Conservation (phyloP, 2,888 invertebrate genomes). For the Phalera bucephala region DNA sequence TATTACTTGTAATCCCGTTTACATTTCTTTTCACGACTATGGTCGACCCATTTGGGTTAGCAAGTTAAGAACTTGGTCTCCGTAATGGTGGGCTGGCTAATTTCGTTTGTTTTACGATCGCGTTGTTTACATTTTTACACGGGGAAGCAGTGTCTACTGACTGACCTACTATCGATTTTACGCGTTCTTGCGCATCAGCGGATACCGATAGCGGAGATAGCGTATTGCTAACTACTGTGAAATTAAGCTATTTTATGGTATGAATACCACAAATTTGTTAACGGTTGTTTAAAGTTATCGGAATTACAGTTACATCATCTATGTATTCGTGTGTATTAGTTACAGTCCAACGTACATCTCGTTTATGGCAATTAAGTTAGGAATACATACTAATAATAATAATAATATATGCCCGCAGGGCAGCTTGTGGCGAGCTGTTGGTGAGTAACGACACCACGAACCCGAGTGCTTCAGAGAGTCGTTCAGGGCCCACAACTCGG, state of each 20-base stretch:
- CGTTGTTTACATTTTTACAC: slow-evolving; percentile 61
- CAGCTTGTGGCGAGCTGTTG: too few species aligned
- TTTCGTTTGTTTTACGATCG: slow-evolving; percentile 56
- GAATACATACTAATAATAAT: too few species aligned
- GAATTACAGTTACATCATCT: not conserved
- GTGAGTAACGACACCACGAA: too few species aligned
- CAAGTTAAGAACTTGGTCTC: slow-evolving; percentile 30
- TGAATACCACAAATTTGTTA: not conserved
- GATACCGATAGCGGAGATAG: slow-evolving; percentile 6
- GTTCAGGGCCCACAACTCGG: too few species aligned
- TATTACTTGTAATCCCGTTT: slow-evolving; percentile 27
- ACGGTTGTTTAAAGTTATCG: not conserved
- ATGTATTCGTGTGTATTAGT: too few species aligned
- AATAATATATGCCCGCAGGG: too few species aligned
- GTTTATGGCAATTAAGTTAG: too few species aligned
- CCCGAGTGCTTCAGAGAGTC: too few species aligned
- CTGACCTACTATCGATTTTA: slow-evolving; percentile 50
- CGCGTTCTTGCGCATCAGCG: slow-evolving; percentile 30
- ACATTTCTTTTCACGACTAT: slow-evolving; percentile 30
- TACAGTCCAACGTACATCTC: too few species aligned
- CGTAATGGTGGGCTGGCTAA: slow-evolving; percentile 48
- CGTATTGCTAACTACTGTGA: not conserved
- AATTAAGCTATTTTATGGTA: not conserved
- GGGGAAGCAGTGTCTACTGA: slow-evolving; percentile 52
- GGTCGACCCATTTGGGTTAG: slow-evolving; percentile 37